Percentiles rank a stretch among this genome's conserved stretches.
Conservation (phyloP, 2,113 vertebrate species). For the Mus spicilegus region DNA sequence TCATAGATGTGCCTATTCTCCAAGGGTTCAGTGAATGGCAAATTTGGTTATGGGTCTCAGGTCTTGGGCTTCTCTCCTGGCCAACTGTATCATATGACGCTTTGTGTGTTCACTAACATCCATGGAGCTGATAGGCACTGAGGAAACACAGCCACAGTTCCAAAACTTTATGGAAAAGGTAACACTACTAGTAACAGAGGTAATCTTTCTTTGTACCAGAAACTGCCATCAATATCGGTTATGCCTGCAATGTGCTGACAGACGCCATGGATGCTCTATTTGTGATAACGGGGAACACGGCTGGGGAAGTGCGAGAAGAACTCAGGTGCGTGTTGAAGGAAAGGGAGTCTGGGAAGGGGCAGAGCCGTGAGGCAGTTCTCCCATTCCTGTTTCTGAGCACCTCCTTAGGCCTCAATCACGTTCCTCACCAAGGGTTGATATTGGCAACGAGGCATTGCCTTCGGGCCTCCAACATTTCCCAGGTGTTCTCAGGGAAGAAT, state of each 20-base stretch:
- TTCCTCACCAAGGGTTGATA: not conserved
- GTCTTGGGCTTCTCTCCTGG: not conserved
- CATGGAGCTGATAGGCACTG: not conserved
- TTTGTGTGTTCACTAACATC: not conserved
- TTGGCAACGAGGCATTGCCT: not conserved
- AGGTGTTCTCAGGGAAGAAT: conserved; percentile 5
- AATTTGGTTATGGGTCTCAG: not conserved
- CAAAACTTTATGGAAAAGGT: not conserved
- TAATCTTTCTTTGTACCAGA: conserved; percentile 84
- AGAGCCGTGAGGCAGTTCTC: not conserved
- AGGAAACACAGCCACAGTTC: not conserved
- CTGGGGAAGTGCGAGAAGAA: conserved; percentile 87
- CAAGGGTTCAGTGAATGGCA: not conserved
- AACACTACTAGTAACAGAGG: conserved; percentile 2
- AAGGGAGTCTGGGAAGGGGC: not conserved
- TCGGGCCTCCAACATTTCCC: not conserved
- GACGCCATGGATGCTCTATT: conserved; percentile 92
- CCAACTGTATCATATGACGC: not conserved
- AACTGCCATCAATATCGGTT: conserved; percentile 92
- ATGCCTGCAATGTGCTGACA: conserved; percentile 91
- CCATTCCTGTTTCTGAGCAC: not conserved
- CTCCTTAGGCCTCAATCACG: not conserved
- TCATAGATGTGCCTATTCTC: not conserved
- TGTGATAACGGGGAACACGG: conserved; percentile 86
- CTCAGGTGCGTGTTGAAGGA: conserved; percentile 84